Percentiles rank a stretch among this genome's conserved stretches.
These are phyloP conservation scores for Cyrtonyx montezumae DNA, from an alignment of 2,113 vertebrate genomes.

Conservation along the genomic window DNA sequence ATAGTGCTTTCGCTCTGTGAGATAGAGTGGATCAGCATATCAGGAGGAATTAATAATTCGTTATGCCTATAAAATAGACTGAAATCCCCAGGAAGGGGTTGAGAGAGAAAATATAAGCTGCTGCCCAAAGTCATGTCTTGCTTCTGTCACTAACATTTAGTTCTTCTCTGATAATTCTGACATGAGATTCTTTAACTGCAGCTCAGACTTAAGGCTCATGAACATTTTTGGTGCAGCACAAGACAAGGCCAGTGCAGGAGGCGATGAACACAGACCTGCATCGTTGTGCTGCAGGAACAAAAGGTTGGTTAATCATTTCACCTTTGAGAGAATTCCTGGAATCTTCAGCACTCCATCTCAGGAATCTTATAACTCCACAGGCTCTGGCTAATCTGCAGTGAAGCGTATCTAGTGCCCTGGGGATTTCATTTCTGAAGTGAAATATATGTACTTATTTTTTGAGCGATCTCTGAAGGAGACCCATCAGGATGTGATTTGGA, in stretches of 20 bases:
- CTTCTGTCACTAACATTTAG: neutral
- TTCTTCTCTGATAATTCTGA: neutral
- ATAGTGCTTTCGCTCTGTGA: neutral
- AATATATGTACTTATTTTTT: slow-evolving; percentile 7
- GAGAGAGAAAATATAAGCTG: neutral
- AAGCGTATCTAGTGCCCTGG: neutral
- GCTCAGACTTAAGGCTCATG: neutral
- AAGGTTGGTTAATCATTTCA: slow-evolving; percentile 63
- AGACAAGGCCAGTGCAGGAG: neutral
- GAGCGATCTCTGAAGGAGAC: neutral
- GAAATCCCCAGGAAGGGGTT: neutral
- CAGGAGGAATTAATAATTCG: neutral
- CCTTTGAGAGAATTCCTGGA: slow-evolving; percentile 71
- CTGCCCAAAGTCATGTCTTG: neutral
- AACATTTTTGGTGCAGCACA: neutral
- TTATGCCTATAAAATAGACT: neutral
- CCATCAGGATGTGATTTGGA: neutral
- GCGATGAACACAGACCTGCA: neutral
- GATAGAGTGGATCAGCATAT: neutral
- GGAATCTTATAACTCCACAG: slow-evolving; percentile 62
- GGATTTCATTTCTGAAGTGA: slow-evolving; percentile 25
- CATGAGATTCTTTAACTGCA: neutral
- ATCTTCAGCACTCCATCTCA: slow-evolving; percentile 58
- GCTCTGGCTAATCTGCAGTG: slow-evolving; percentile 25
- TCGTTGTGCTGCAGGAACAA: slow-evolving; percentile 23